A percentile compares a stretch with the other conserved stretches of the same genome.
These are phyloP conservation scores for Tauraco hartlaubi DNA, from an alignment of 2,797 vertebrate species.

Conservation along the genomic window DNA sequence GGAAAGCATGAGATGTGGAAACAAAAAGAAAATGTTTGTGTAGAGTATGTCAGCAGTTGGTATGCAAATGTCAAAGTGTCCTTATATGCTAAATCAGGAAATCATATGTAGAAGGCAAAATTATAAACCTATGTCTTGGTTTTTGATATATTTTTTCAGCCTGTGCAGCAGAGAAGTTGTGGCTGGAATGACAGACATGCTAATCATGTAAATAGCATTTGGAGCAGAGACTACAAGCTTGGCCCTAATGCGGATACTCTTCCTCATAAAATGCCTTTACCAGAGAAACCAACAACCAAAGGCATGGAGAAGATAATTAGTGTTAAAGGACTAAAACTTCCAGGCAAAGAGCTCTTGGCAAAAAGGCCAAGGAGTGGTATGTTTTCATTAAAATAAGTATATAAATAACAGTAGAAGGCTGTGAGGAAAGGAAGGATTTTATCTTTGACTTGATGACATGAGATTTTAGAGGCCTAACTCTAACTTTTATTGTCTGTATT, in stretches of 20 bases:
- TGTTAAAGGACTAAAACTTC: conserved; percentile 79
- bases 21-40: background rate
- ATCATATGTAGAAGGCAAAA: background rate
- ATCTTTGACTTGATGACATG: background rate
- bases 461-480: background rate
- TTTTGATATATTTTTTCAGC: conserved; percentile 61
- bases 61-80: background rate
- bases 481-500: background rate
- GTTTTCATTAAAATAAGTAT: conserved; percentile 14
- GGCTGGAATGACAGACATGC: conserved; percentile 79
- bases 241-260: background rate
- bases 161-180: conserved; percentile 78
- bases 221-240: conserved; percentile 81
- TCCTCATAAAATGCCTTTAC: background rate
- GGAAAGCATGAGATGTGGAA: background rate
- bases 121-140: background rate
- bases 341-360: conserved; percentile 76
- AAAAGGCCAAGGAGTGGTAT: conserved; percentile 91
- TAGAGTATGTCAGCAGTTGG: background rate
- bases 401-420: background rate
- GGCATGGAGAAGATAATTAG: conserved; percentile 83
- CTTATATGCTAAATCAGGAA: background rate
- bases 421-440: background rate
- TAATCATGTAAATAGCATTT: conserved; percentile 83
- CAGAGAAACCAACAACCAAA: conserved; percentile 79